Evolutionary conservation across 2,888 invertebrate genomes (phyloP), one percentile per base, ranked within the genome.

Genomic region (Spialia ferax): DNA sequence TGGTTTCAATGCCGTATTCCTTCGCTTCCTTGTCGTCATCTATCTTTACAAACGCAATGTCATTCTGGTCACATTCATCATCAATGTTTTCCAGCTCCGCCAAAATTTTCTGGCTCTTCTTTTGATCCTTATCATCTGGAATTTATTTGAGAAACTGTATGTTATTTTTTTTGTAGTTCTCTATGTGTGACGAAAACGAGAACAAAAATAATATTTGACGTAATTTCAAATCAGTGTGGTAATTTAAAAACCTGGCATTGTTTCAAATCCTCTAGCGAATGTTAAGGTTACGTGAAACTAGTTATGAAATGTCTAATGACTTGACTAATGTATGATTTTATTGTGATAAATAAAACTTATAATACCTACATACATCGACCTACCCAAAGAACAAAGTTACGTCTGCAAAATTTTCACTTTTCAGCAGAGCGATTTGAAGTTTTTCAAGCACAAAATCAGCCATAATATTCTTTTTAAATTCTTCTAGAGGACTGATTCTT

Each of bases 51-150:
- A 98, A 98, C 61, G 97, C 97, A 77, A 98, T 98, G 81, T 97
- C 97, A 83, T 98, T 97, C 82, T 97, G 97, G 86, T 98, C 98
- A 88, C 98, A 98, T 84, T 98, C 98, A 81, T 98, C 98, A 82
- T 98, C 98, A 77, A 98, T 98, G 83, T 98, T 98, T 89, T 98
- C 98, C 79, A 98, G 89, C 87, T 98, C 98, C 63, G 94, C 90
- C 72, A 98, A 94, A 69, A 98, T 95, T 87, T 97, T 97, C 86
- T 97, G 97, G 84, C 97, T 97, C 88, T 97, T 97, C 93, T 97
- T 98, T 85, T 98, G 97, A 77, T 97, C 97, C 88, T 97, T 98
- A 88, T 98, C 97, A 94, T 98, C 98, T 98, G 90, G 75, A 94
- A 90, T 82, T 75, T 83, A 84, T 81, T 81, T 80, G 79, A 84